Evolutionary conservation across 1,140 invertebrate species (phyloP).

Genomic region (Psix sp.): DNA sequence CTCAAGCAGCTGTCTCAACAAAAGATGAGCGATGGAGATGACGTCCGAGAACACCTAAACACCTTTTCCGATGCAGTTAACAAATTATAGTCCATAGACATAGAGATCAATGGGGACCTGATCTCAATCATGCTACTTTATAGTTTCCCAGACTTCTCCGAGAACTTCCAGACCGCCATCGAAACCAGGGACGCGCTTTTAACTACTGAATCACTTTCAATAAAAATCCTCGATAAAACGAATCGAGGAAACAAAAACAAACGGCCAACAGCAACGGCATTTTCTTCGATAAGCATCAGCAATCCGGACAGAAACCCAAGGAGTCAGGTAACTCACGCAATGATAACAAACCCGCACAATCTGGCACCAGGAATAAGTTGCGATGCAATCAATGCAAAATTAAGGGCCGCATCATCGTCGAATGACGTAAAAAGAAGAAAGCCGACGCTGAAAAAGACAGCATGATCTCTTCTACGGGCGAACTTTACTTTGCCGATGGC

Average conservation of each 20-base stretch:
- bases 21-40: conserved; percentile 26
- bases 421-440: conserved; percentile 9
- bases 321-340: too few species aligned
- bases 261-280: not conserved
- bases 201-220: conserved; percentile 49
- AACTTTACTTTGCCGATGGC: conserved; percentile 2
- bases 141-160: conserved; percentile 48
- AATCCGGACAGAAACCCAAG: not conserved
- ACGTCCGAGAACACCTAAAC: conserved; percentile 40
- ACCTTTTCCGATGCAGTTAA: conserved; percentile 49
- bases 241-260: conserved; percentile 5
- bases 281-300: not conserved
- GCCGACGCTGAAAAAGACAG: not conserved
- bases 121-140: conserved; percentile 61
- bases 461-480: not conserved
- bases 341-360: not conserved
- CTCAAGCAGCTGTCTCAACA: conserved; percentile 12
- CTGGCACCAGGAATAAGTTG: not conserved
- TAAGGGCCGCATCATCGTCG: not conserved
- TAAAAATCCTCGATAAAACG: conserved; percentile 55
- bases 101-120: conserved; percentile 58
- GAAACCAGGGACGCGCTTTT: conserved; percentile 61
- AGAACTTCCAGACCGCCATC: conserved; percentile 63
- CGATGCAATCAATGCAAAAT: conserved; percentile 2
- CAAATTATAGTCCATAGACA: conserved; percentile 35